Evolutionary conservation across 2,797 vertebrate genomes (phyloP).

Genomic region (Coluber constrictor): DNA sequence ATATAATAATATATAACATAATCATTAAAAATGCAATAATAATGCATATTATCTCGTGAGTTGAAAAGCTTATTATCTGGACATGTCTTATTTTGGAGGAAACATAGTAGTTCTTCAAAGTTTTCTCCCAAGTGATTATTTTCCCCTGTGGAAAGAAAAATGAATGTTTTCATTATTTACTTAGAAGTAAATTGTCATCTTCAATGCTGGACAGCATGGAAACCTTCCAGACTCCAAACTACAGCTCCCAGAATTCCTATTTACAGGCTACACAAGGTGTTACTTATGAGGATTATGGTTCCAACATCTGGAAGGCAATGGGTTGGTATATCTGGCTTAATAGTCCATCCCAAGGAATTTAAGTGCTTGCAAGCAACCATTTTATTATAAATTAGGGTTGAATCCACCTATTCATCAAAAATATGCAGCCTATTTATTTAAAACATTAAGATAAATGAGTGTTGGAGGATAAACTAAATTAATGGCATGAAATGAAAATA

Average conservation of each 20-base stretch:
- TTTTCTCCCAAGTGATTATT: not conserved
- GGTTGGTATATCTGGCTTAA: not conserved
- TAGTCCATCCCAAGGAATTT: not conserved
- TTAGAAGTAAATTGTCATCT: not conserved
- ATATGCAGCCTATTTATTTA: not conserved
- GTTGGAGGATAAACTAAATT: not conserved
- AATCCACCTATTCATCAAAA: not conserved
- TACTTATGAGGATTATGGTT: not conserved
- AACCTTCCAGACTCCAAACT: not conserved
- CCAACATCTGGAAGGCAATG: not conserved
- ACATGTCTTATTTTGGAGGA: no score
- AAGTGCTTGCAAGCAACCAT: not conserved
- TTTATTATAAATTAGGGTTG: not conserved
- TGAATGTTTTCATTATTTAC: not conserved
- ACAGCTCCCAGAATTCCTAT: not conserved
- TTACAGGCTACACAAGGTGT: not conserved
- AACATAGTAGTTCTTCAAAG: not conserved
- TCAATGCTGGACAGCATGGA: not conserved
- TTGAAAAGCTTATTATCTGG: no score
- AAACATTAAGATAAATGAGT: not conserved
- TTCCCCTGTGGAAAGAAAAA: not conserved
- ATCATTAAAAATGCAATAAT: no score
- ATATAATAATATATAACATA: no score
- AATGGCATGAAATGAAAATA: slow-evolving; percentile 6
- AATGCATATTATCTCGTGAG: no score